These are phyloP conservation scores for Drosophila nannoptera DNA, from an alignment of 1,140 invertebrate species.

Conservation along the genomic window DNA sequence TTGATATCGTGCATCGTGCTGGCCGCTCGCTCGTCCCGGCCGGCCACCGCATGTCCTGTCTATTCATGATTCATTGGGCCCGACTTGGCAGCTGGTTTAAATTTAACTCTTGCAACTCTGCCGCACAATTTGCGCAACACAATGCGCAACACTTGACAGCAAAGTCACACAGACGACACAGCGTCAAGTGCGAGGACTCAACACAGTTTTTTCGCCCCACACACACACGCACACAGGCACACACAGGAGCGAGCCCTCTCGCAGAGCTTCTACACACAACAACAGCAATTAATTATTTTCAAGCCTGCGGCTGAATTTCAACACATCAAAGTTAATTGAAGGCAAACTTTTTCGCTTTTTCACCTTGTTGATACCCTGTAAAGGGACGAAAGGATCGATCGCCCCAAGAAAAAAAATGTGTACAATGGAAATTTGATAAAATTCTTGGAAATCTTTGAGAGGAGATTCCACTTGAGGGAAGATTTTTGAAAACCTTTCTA, in stretches of 20 bases:
- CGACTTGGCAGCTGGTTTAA: conserved; percentile 24
- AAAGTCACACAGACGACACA: conserved; percentile 28
- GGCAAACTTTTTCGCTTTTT: conserved; percentile 54
- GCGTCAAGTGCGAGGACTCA: conserved; percentile 42
- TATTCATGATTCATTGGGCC: conserved; percentile 70
- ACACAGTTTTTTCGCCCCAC: conserved; percentile 22
- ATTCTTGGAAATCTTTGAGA: too few relatives aligned
- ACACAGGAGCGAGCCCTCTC: too few relatives aligned
- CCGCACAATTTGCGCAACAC: conserved; percentile 23
- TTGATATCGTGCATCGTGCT: conserved; percentile 54
- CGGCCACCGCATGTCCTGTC: conserved; percentile 9
- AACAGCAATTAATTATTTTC: conserved; percentile 72
- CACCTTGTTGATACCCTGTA: conserved; percentile 35
- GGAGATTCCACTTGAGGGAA: too few relatives aligned
- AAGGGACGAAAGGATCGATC: background rate
- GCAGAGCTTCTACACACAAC: conserved; percentile 27
- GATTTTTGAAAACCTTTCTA: too few relatives aligned
- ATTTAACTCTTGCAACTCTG: conserved; percentile 37
- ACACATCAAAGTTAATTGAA: conserved; percentile 64
- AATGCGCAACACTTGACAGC: conserved; percentile 33
- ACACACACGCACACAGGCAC: conserved; percentile 13
- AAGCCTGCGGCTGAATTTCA: conserved; percentile 58
- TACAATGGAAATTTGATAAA: too few relatives aligned
- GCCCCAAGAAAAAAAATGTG: background rate
- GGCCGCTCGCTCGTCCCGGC: background rate